These are phyloP conservation scores for Laticauda laticaudata DNA, from an alignment of 2,113 vertebrate genomes.

Conservation along the genomic window DNA sequence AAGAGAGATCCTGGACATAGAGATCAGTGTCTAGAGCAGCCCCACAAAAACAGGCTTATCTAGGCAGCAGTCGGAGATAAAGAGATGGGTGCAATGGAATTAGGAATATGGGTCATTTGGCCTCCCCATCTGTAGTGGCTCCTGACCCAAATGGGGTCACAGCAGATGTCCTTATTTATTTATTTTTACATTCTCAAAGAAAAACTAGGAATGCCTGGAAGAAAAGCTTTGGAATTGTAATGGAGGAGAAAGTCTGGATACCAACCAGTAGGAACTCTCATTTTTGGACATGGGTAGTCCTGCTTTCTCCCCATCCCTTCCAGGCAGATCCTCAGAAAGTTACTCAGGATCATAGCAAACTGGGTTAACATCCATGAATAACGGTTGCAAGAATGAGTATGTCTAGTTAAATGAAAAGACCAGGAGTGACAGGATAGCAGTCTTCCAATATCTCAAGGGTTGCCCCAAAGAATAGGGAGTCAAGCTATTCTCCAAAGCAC, in stretches of 20 bases:
- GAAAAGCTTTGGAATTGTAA: not conserved
- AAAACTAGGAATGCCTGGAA: not conserved
- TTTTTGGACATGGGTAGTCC: not conserved
- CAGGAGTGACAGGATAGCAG: no score
- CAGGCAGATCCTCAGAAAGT: not conserved
- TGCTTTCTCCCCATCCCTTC: not conserved
- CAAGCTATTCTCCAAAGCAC: no score
- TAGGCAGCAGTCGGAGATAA: not conserved
- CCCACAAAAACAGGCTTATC: not conserved
- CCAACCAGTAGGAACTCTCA: not conserved
- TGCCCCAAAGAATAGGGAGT: no score
- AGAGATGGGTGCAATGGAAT: not conserved
- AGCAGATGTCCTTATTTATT: not conserved
- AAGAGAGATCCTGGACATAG: not conserved
- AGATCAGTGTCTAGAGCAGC: not conserved
- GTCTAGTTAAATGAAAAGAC: no score
- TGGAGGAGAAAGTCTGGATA: not conserved
- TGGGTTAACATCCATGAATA: not conserved
- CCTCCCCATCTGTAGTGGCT: not conserved
- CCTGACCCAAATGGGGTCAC: not conserved
- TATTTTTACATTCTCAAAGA: not conserved
- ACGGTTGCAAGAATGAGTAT: no score
- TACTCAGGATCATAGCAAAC: not conserved
- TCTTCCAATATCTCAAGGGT: no score
- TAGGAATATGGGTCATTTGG: not conserved